phyloP scores from a whole-genome alignment of 2,113 vertebrate genomes.

The Zosterops japonicus region DNA sequence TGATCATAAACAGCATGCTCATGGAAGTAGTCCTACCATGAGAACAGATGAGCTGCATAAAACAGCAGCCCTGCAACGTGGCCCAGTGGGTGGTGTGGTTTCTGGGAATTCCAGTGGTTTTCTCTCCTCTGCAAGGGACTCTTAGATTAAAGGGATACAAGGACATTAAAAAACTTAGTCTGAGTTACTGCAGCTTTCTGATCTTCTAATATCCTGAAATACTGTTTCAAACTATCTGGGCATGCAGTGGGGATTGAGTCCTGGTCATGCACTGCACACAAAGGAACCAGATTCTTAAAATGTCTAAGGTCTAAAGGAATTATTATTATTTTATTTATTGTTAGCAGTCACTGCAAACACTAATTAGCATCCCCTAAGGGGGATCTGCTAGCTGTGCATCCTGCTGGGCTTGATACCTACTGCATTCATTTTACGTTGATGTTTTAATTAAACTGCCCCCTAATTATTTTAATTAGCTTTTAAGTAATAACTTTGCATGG shows the following conservation, averaged over 20 bases:
- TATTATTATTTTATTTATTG: constrained; percentile 33
- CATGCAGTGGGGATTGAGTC: neutral
- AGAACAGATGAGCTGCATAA: neutral
- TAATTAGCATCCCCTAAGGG: constrained; percentile 29
- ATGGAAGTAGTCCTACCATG: neutral
- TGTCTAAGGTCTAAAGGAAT: neutral
- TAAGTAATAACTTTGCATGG: constrained; percentile 21
- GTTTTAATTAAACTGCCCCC: constrained; percentile 54
- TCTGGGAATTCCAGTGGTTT: neutral
- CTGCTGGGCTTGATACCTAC: neutral
- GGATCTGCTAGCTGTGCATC: neutral
- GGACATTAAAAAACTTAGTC: neutral
- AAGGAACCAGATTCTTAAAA: neutral
- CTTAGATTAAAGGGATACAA: neutral
- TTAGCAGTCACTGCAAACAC: constrained; percentile 17
- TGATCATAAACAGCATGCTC: neutral
- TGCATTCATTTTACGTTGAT: constrained; percentile 25
- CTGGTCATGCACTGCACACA: neutral
- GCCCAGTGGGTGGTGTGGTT: neutral
- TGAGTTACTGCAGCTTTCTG: neutral
- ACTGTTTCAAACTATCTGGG: neutral
- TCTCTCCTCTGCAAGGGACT: neutral
- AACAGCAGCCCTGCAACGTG: neutral
- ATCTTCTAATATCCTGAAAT: neutral
- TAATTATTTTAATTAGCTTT: constrained; percentile 43